Evolutionary conservation across 2,888 invertebrate genomes (phyloP).

Genomic region (Euphydryas editha): DNA sequence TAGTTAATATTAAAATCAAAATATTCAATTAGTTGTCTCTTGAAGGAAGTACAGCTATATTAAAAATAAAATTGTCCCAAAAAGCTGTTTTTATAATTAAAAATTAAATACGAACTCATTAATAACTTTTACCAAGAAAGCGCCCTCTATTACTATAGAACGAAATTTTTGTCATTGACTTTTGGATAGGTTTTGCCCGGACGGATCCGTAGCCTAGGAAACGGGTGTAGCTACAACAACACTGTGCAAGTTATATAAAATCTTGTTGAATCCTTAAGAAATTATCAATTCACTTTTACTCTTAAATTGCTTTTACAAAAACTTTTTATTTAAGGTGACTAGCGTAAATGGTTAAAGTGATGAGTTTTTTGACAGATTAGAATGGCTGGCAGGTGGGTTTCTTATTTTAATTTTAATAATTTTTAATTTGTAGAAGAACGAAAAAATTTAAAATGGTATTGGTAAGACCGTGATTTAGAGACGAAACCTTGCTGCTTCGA

Average conservation of each 20-base stretch:
- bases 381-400: constrained; percentile 78
- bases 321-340: constrained; percentile 37
- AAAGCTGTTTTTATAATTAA: neutral
- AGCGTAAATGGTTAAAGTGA: constrained; percentile 45
- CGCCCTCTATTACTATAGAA: constrained; percentile 30
- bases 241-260: constrained; percentile 73
- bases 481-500: constrained; percentile 14
- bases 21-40: too few species aligned
- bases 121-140: neutral
- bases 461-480: neutral
- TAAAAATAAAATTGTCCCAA: too few species aligned
- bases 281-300: constrained; percentile 34
- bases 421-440: constrained; percentile 39
- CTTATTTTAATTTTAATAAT: constrained; percentile 27
- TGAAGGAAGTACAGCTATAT: too few species aligned
- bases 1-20: too few species aligned
- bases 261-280: constrained; percentile 33
- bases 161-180: constrained; percentile 31
- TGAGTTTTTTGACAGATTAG: constrained; percentile 73
- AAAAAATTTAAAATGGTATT: neutral
- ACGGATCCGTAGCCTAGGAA: constrained; percentile 80
- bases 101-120: neutral
- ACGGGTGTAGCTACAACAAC: constrained; percentile 82
- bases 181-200: constrained; percentile 41
- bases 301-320: constrained; percentile 38